phyloP scores from a whole-genome alignment of 2,797 vertebrate species.

The Pipistrellus kuhlii region DNA sequence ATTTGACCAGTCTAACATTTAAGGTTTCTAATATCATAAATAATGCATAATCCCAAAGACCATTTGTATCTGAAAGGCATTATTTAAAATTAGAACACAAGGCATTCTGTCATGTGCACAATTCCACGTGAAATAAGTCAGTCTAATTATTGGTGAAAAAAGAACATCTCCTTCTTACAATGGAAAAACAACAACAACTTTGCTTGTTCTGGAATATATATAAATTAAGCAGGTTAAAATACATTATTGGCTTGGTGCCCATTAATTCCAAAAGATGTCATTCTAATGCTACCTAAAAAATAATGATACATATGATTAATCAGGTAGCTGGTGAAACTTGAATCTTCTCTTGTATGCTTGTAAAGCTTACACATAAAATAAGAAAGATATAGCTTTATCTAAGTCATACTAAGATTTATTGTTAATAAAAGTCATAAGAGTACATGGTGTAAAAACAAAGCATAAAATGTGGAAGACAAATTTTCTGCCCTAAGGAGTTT shows the following conservation, averaged over 20 bases:
- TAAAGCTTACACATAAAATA: slow-evolving; percentile 65
- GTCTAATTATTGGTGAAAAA: not conserved
- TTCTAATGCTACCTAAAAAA: slow-evolving; percentile 54
- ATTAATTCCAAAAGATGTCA: slow-evolving; percentile 41
- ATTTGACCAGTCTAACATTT: slow-evolving; percentile 5
- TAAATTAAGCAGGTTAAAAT: slow-evolving; percentile 28
- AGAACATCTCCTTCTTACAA: slow-evolving; percentile 44
- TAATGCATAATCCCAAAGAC: not conserved
- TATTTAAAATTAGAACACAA: slow-evolving; percentile 51
- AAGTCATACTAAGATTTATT: slow-evolving; percentile 68
- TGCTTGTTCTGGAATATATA: not conserved
- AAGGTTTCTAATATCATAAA: slow-evolving; percentile 8
- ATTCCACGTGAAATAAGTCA: not conserved
- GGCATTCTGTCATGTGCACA: not conserved
- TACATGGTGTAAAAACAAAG: slow-evolving; percentile 31
- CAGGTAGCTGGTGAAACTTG: slow-evolving; percentile 37
- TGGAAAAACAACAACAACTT: not conserved
- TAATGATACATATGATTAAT: slow-evolving; percentile 49
- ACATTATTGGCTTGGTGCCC: slow-evolving; percentile 15
- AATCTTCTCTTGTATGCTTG: slow-evolving; percentile 7
- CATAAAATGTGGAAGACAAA: slow-evolving; percentile 67
- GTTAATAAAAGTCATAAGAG: slow-evolving; percentile 56
- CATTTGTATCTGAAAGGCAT: slow-evolving; percentile 41
- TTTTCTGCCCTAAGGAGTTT: slow-evolving; percentile 55
- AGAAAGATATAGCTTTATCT: slow-evolving; percentile 54